phyloP scores from a whole-genome alignment of 2,888 invertebrate genomes.

The Bombylius major region DNA sequence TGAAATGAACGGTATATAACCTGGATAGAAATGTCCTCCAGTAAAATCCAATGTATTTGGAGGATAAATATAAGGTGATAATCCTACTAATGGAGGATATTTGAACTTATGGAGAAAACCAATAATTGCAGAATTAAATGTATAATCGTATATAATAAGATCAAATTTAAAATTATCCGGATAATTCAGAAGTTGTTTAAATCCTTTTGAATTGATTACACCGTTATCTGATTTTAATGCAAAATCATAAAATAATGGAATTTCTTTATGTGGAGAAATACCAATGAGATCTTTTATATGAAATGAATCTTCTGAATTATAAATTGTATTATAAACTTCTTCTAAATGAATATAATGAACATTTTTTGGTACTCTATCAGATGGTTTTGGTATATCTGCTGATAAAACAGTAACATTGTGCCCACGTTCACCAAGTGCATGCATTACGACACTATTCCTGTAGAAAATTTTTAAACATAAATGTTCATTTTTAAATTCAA shows the following conservation, averaged over 20 bases:
- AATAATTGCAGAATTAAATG: constrained; percentile 18
- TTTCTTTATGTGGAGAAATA: not conserved
- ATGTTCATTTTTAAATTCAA: no score
- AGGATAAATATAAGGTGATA: constrained; percentile 20
- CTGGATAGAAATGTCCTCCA: constrained; percentile 22
- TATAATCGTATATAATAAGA: constrained; percentile 22
- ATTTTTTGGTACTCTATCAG: not conserved
- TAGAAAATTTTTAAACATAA: no score
- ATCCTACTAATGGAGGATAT: constrained; percentile 25
- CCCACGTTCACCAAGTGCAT: constrained; percentile 11
- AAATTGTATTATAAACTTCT: constrained; percentile 2
- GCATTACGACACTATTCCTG: constrained; percentile 11
- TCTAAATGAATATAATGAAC: constrained; percentile 14
- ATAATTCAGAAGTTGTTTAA: constrained; percentile 20
- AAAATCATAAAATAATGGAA: constrained; percentile 8
- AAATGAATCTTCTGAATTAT: not conserved
- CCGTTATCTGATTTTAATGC: constrained; percentile 11
- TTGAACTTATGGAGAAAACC: constrained; percentile 24
- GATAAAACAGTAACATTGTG: constrained; percentile 16
- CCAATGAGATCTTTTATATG: not conserved
- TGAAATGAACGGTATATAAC: constrained; percentile 20
- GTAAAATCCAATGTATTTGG: constrained; percentile 17
- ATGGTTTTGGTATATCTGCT: constrained; percentile 5
- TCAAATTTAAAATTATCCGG: constrained; percentile 25
- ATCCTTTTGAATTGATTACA: constrained; percentile 17